A percentile compares a stretch with the other conserved stretches of the same genome.
Evolutionary conservation across 2,113 vertebrate genomes (phyloP).

Genomic region (Climacteris rufus): DNA sequence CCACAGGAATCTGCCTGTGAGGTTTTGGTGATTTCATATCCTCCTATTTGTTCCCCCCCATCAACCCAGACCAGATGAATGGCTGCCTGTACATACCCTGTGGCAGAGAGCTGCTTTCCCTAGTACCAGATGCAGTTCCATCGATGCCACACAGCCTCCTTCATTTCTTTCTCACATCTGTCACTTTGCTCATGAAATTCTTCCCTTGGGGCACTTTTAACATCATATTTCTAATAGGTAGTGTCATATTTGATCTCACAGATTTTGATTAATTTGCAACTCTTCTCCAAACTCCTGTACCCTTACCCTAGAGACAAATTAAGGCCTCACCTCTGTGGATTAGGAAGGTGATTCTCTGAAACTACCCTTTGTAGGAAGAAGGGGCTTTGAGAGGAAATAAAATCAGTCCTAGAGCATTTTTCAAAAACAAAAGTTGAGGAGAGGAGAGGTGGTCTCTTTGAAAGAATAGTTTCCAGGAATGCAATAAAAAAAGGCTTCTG

Average conservation of each 20-base stretch:
- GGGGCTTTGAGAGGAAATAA: neutral
- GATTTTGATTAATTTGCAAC: slow-evolving; percentile 13
- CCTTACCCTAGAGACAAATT: neutral
- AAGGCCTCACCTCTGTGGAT: neutral
- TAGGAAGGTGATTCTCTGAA: neutral
- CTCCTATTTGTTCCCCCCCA: neutral
- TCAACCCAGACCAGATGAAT: neutral
- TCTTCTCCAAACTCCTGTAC: neutral
- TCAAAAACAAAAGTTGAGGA: neutral
- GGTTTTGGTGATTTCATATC: neutral
- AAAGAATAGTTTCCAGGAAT: neutral
- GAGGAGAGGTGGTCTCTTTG: neutral
- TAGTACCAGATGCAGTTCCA: neutral
- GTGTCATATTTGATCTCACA: neutral
- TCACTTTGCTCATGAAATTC: neutral
- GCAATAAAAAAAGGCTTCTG: neutral
- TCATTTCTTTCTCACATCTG: neutral
- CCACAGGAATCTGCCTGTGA: neutral
- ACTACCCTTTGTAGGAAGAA: neutral
- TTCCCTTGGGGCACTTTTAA: slow-evolving; percentile 1
- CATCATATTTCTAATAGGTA: slow-evolving; percentile 1
- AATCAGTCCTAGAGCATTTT: neutral
- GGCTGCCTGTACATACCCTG: neutral
- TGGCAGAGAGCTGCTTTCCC: neutral
- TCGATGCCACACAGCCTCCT: neutral